These are phyloP conservation scores for Caenorhabditis inopinata DNA, from an alignment of 1,140 invertebrate species.

Conservation along the genomic window DNA sequence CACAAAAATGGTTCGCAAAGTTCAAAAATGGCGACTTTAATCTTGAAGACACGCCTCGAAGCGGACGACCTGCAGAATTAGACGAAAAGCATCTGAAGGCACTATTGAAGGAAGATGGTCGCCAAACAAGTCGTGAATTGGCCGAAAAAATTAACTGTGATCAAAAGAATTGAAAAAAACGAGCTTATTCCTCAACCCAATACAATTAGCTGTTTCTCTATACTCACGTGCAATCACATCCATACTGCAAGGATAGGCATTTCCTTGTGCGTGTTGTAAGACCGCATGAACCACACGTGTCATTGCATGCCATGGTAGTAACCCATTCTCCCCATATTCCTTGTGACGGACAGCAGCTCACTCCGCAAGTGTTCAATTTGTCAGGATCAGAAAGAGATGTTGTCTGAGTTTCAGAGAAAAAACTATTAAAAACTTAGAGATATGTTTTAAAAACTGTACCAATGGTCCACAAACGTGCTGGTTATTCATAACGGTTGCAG, in stretches of 20 bases:
- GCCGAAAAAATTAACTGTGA: too few relatives aligned
- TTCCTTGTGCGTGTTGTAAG: conserved; percentile 1
- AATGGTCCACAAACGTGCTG: conserved; percentile 31
- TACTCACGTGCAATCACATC: conserved; percentile 31
- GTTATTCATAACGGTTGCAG: neutral
- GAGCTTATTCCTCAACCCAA: too few relatives aligned
- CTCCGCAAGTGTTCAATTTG: conserved; percentile 9
- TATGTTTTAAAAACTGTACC: neutral
- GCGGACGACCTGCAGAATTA: too few relatives aligned
- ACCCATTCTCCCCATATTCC: conserved; percentile 44
- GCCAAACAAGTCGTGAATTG: too few relatives aligned
- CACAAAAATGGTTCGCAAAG: too few relatives aligned
- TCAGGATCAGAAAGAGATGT: neutral
- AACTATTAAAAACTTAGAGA: too few relatives aligned
- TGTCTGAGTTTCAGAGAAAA: neutral
- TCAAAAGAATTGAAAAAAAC: too few relatives aligned
- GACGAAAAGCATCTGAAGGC: too few relatives aligned
- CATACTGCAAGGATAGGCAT: conserved; percentile 30
- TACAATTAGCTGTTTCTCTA: too few relatives aligned
- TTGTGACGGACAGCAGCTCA: neutral
- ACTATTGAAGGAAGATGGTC: too few relatives aligned
- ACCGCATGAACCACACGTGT: conserved; percentile 43
- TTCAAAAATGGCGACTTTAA: too few relatives aligned
- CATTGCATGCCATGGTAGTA: conserved; percentile 9
- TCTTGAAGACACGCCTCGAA: too few relatives aligned